These are phyloP conservation scores for Ctenodactylus gundi DNA, from an alignment of 2,113 vertebrate species.

Conservation along the genomic window DNA sequence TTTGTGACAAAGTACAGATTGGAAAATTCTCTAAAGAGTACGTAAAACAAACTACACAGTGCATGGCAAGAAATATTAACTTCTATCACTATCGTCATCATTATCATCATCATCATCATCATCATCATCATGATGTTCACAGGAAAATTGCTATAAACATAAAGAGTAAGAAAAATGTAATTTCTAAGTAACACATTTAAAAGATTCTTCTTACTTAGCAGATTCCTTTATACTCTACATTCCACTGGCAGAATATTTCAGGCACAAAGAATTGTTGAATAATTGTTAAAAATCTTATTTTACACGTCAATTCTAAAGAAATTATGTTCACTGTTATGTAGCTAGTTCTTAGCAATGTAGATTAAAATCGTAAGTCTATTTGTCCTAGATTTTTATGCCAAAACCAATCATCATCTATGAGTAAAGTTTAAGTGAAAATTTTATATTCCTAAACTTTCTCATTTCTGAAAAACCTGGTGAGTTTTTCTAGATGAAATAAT, in stretches of 20 bases:
- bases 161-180: neutral
- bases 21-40: neutral
- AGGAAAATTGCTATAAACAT: neutral
- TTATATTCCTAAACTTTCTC: neutral
- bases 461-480: neutral
- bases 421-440: constrained; percentile 4
- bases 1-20: neutral
- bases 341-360: neutral
- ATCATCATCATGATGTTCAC: neutral
- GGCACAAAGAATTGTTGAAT: neutral
- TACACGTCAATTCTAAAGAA: neutral
- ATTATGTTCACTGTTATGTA: neutral
- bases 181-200: neutral
- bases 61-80: neutral
- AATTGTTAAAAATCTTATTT: neutral
- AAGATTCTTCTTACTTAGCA: neutral
- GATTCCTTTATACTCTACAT: neutral
- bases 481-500: neutral
- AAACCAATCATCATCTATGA: neutral
- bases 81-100: neutral
- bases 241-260: neutral
- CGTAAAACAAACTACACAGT: neutral
- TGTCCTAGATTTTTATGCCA: neutral
- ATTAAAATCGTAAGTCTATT: neutral
- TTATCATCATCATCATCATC: neutral